phyloP scores from a whole-genome alignment of 2,888 invertebrate species.

The Cantharis nigra region DNA sequence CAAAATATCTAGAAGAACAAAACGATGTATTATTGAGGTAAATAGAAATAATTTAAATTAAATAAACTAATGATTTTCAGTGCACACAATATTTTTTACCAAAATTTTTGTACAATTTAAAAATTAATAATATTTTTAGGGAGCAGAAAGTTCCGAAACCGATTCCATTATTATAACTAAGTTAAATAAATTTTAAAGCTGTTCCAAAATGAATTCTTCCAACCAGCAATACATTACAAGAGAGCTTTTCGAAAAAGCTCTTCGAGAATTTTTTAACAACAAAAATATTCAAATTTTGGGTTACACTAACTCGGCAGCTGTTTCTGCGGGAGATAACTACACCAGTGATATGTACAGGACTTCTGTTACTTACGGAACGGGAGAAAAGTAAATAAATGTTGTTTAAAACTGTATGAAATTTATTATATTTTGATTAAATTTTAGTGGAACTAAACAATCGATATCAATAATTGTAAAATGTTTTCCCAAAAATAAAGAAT shows the following conservation, averaged over 20 bases:
- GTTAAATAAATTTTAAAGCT: neutral
- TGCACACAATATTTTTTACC: too few species aligned
- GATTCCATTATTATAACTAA: neutral
- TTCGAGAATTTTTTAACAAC: slow-evolving; percentile 38
- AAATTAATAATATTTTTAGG: neutral
- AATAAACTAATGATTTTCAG: too few species aligned
- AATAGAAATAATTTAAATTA: neutral
- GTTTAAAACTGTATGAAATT: neutral
- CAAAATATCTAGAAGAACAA: neutral
- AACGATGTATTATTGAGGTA: neutral
- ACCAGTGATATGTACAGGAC: slow-evolving; percentile 46
- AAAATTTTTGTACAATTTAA: too few species aligned
- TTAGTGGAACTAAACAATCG: slow-evolving; percentile 36
- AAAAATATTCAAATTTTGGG: slow-evolving; percentile 37
- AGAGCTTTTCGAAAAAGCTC: slow-evolving; percentile 41
- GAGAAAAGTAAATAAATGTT: slow-evolving; percentile 14
- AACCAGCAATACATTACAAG: slow-evolving; percentile 19
- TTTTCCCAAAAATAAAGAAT: slow-evolving; percentile 45
- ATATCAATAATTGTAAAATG: slow-evolving; percentile 49
- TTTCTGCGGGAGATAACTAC: slow-evolving; percentile 47
- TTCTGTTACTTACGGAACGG: slow-evolving; percentile 35
- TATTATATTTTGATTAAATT: slow-evolving; percentile 2
- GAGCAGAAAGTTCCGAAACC: neutral
- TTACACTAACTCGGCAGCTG: slow-evolving; percentile 41
- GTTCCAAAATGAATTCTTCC: neutral